Base-by-base conservation (phyloP, 1,140 invertebrate species). In the Heliothis subflexa region DNA sequence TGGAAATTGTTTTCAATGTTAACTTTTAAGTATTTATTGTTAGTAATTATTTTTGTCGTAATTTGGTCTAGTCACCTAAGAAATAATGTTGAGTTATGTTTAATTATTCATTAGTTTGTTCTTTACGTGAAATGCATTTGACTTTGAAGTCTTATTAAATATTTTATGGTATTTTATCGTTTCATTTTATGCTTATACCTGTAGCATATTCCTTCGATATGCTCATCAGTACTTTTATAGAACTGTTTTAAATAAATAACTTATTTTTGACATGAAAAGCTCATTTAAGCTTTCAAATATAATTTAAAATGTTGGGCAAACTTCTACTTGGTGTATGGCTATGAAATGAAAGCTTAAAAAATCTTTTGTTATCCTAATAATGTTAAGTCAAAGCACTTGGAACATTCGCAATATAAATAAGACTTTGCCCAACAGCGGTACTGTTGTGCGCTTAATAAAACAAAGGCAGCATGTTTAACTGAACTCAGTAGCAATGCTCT, bases 41-140 rank as follows among this genome's bases (percentile, higher is more conserved):
- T 45, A 25, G 16, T 52, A 49, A 13, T 64, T 64, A 64, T 64
- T 64, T 68, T 68, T 68, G 62, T 66, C 16, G 40, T 66, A 47
- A 66, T 11, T 49, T 47, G 62, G 12, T 49, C 16, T 66, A 66
- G 62, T 50, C 47, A 70, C 47, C 45, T 66, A 66, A 66, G 40
- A 45, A 68, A 50, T 68, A 68, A 68, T 50, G 18, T 64, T 28
- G 33, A 64, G 28, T 64, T 64, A 64, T 52, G 33, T 70, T 70
- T 70, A 50, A 70, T 70, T 71, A 40, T 71, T 71, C 21, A 55
- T 55, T 40, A 55, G 25, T 71, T 71, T 71, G 16, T 71, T 71
- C 47, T 52, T 13, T 62, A 62, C 25, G 28, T 45, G 33, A 10
- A 62, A 40, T 11, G 10, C 5, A 52, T 52, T 70, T 70, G 25